A percentile compares a stretch with the other conserved stretches of the same genome.
phyloP scores from a whole-genome alignment of 2,888 invertebrate species.

The Pocota personata region DNA sequence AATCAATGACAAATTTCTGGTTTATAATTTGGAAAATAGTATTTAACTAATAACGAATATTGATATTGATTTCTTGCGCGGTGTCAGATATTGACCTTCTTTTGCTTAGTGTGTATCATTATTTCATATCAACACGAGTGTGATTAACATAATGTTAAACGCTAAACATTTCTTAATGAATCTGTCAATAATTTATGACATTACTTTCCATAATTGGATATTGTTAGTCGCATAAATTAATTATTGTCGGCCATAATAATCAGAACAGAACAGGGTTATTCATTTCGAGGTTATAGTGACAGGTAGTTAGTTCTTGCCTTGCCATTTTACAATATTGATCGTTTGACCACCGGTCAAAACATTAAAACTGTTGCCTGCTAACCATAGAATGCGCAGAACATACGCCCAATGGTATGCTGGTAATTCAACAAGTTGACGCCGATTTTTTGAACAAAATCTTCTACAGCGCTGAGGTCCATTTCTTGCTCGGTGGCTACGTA shows the following conservation, averaged over 20 bases:
- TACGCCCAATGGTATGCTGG: too few species aligned
- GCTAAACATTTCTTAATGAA: background rate
- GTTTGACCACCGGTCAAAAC: too few species aligned
- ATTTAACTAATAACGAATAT: background rate
- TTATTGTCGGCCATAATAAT: background rate
- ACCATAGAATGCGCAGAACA: too few species aligned
- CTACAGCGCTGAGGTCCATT: too few species aligned
- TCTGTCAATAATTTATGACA: constrained; percentile 1
- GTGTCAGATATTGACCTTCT: background rate
- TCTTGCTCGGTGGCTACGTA: too few species aligned
- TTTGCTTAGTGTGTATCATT: background rate
- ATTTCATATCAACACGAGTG: background rate
- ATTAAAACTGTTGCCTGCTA: too few species aligned
- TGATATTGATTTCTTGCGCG: background rate
- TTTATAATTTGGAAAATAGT: background rate
- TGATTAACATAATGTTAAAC: background rate
- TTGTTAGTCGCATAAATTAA: background rate
- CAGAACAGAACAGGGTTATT: background rate
- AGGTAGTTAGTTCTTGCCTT: too few species aligned
- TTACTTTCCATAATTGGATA: background rate
- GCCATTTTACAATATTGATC: too few species aligned
- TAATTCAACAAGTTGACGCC: too few species aligned
- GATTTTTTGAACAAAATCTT: too few species aligned
- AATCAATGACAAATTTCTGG: background rate
- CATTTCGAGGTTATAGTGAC: too few species aligned